phyloP scores from a whole-genome alignment of 2,113 vertebrate genomes.

The Parus major region DNA sequence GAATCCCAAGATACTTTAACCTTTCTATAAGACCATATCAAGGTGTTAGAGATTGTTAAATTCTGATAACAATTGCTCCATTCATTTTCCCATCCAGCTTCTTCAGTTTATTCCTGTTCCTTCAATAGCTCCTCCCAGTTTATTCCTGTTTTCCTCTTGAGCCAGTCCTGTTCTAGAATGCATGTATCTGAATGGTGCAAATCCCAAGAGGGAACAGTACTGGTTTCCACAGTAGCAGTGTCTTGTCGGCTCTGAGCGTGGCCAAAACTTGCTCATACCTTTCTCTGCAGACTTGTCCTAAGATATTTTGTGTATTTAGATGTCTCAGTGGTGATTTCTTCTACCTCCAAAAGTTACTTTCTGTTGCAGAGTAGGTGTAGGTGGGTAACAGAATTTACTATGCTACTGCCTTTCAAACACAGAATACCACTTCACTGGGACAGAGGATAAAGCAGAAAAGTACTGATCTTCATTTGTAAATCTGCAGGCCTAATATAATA shows the following conservation, averaged over 20 bases:
- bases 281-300: neutral
- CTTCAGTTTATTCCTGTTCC: neutral
- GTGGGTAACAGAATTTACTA: neutral
- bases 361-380: neutral
- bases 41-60: neutral
- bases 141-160: neutral
- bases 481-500: neutral
- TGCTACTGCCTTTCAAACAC: neutral
- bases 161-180: neutral
- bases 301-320: neutral
- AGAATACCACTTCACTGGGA: neutral
- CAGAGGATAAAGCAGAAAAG: neutral
- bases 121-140: neutral
- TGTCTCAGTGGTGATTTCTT: neutral
- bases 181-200: neutral
- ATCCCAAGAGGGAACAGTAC: neutral
- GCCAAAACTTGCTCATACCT: neutral
- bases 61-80: neutral
- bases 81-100: neutral
- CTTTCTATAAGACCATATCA: neutral
- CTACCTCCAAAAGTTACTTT: neutral
- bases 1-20: neutral
- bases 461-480: neutral
- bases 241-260: neutral
- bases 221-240: neutral